These are phyloP conservation scores for Montipora capricornis DNA, from an alignment of 64 coral and sea anemone species.

Conservation along the genomic window DNA sequence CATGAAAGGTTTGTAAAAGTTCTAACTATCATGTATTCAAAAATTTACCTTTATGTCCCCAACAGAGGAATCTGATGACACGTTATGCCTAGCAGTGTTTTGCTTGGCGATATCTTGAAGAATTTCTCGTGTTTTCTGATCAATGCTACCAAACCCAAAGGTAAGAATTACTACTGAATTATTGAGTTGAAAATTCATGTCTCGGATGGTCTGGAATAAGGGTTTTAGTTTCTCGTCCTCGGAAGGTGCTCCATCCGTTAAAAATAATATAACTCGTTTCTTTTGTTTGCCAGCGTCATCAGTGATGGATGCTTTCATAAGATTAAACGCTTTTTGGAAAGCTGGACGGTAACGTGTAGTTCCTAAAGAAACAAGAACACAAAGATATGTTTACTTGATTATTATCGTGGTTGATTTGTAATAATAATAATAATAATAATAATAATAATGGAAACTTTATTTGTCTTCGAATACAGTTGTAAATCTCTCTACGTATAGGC, in stretches of 20 bases:
- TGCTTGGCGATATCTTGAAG: slow-evolving; percentile 28
- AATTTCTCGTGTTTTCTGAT: slow-evolving; percentile 5
- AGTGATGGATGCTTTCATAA: background rate
- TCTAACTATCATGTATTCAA: background rate
- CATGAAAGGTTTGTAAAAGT: too few relatives aligned
- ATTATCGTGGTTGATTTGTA: too few relatives aligned
- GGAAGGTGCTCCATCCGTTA: slow-evolving; percentile 21
- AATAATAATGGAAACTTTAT: too few relatives aligned
- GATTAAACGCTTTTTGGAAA: slow-evolving; percentile 31
- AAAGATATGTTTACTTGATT: too few relatives aligned
- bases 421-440: too few relatives aligned
- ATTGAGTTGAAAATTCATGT: slow-evolving; percentile 22
- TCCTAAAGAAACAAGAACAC: background rate
- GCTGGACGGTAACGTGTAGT: background rate
- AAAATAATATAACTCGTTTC: slow-evolving; percentile 36
- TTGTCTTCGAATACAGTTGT: too few relatives aligned
- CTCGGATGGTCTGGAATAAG: slow-evolving; percentile 12
- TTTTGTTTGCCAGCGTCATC: background rate
- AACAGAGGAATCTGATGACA: slow-evolving; percentile 16
- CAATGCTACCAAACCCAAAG: slow-evolving; percentile 14
- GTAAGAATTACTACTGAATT: slow-evolving; percentile 27
- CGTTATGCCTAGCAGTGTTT: background rate
- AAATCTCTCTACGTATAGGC: too few relatives aligned
- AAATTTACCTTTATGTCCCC: slow-evolving; percentile 28
- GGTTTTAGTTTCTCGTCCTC: background rate